phyloP scores from a whole-genome alignment of 2,113 vertebrate species.

The Clinocottus analis region DNA sequence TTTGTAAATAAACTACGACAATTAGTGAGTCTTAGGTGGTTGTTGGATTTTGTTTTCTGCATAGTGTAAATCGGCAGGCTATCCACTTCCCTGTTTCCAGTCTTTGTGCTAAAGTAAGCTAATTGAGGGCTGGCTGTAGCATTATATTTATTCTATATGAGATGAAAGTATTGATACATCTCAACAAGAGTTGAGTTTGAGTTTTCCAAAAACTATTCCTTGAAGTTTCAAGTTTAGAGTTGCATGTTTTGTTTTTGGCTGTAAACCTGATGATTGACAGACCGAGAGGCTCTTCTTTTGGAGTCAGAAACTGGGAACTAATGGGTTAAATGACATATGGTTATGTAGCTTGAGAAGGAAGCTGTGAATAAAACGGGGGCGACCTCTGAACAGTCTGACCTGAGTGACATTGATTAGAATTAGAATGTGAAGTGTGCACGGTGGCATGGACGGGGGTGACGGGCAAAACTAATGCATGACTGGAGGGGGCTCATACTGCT shows the following conservation, averaged over 20 bases:
- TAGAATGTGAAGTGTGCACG: constrained; percentile 81
- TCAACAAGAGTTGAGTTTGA: no score
- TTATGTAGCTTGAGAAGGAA: constrained; percentile 80
- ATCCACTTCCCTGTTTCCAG: neutral
- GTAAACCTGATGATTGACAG: neutral
- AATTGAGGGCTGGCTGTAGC: neutral
- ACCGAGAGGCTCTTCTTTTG: constrained; percentile 13
- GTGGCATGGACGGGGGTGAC: constrained; percentile 71
- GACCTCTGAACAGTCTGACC: constrained; percentile 80
- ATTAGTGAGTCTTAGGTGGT: neutral
- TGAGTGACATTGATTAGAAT: constrained; percentile 86
- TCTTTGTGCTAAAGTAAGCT: constrained; percentile 4
- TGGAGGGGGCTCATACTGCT: constrained; percentile 48
- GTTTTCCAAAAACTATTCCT: neutral
- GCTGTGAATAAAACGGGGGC: constrained; percentile 74
- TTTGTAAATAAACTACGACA: neutral
- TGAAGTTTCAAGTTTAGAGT: neutral
- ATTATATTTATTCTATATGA: neutral
- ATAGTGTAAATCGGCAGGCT: neutral
- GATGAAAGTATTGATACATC: neutral
- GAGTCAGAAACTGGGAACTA: constrained; percentile 65
- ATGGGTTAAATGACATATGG: constrained; percentile 85
- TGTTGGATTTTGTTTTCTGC: neutral
- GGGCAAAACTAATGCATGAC: constrained; percentile 70
- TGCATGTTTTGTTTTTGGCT: neutral